Evolutionary conservation across 37 sponge, comb jelly and placozoan genomes (phyloP).

Genomic region (Cladorhizidae sp.): DNA sequence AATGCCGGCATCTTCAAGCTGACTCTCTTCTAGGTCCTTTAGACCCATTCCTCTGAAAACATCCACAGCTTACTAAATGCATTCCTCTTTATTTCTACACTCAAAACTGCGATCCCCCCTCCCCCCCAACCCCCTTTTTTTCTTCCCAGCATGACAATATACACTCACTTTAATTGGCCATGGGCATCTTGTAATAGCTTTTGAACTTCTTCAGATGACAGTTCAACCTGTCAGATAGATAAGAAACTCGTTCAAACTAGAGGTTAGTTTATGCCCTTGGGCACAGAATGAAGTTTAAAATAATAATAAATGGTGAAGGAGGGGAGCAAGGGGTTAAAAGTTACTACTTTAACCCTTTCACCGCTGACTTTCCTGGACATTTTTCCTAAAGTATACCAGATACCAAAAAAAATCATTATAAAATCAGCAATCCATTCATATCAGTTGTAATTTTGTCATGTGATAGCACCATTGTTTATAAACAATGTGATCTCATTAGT

Average conservation of each 20-base stretch:
- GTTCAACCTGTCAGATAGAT: conserved; percentile 30
- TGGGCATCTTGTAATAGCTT: conserved; percentile 24
- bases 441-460: too few relatives aligned
- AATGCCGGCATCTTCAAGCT: background rate
- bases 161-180: conserved; percentile 30
- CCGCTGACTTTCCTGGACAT: too few relatives aligned
- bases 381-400: too few relatives aligned
- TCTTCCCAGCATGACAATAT: background rate
- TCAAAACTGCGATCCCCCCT: background rate
- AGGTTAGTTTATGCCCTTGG: too few relatives aligned
- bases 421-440: too few relatives aligned
- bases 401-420: background rate
- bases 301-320: too few relatives aligned
- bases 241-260: too few relatives aligned
- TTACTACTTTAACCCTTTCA: too few relatives aligned
- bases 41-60: conserved; percentile 13
- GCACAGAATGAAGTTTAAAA: background rate
- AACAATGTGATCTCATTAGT: too few relatives aligned
- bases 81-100: background rate
- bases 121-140: too few relatives aligned
- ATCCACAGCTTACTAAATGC: background rate
- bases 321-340: too few relatives aligned
- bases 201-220: conserved; percentile 47
- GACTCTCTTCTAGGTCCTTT: background rate
- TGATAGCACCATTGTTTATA: too few relatives aligned